These are phyloP conservation scores for Lasioglossum figueresi DNA, from an alignment of 2,888 invertebrate genomes.

Conservation along the genomic window DNA sequence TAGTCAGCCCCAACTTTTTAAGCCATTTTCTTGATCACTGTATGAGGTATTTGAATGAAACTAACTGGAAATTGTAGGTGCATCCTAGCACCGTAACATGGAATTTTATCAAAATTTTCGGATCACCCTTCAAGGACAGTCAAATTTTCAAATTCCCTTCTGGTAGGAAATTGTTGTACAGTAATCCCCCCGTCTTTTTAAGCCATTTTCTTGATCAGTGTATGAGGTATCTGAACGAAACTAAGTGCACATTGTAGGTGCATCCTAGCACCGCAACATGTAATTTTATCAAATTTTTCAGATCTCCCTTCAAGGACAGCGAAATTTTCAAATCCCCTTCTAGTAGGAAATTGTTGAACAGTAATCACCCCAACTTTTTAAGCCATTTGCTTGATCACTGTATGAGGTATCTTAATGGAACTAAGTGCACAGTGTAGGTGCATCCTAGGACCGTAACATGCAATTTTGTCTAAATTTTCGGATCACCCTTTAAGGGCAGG, in stretches of 20 bases:
- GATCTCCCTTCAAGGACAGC: fast-evolving
- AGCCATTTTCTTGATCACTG: neutral
- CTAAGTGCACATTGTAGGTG: neutral
- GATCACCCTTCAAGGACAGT: too few relatives aligned
- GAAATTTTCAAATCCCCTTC: neutral
- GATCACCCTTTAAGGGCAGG: too few relatives aligned
- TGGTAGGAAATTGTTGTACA: neutral
- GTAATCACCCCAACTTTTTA: neutral
- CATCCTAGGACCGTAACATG: too few relatives aligned
- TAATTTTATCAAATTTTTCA: neutral
- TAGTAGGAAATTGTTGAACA: neutral
- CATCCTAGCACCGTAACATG: too few relatives aligned
- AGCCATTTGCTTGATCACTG: too few relatives aligned
- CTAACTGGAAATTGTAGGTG: too few relatives aligned
- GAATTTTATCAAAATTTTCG: too few relatives aligned
- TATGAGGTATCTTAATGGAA: too few relatives aligned
- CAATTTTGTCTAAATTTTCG: too few relatives aligned
- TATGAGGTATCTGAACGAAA: neutral
- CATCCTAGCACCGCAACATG: neutral
- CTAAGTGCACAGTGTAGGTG: too few relatives aligned
- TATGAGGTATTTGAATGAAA: neutral
- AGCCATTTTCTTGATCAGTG: neutral
- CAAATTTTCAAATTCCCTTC: neutral
- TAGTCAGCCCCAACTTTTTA: neutral
- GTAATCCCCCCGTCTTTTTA: fast-evolving